Evolutionary conservation across 2,113 vertebrate genomes (phyloP).

Genomic region (Tragelaphus buxtoni): DNA sequence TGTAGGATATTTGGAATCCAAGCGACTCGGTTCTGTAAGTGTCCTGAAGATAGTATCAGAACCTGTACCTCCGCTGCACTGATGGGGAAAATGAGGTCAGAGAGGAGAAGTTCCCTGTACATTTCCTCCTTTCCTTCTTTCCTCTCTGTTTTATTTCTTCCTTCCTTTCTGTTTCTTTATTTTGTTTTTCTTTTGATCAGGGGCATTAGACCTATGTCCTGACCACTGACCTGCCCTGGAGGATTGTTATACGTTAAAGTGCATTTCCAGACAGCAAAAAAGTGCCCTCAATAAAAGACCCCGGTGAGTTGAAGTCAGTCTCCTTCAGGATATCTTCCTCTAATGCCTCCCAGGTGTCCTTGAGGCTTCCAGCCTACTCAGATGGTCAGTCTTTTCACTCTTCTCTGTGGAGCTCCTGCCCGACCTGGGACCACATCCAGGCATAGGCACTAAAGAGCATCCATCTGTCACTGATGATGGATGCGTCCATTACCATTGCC

Average conservation of each 20-base stretch:
- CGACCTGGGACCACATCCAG: background rate
- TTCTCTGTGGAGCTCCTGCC: background rate
- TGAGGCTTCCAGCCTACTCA: background rate
- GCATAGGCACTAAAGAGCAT: background rate
- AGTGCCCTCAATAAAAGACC: background rate
- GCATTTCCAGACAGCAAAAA: background rate
- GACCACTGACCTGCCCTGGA: background rate
- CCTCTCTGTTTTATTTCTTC: background rate
- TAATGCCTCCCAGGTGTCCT: background rate
- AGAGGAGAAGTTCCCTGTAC: background rate
- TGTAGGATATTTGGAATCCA: background rate
- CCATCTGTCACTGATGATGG: background rate
- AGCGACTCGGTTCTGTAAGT: background rate
- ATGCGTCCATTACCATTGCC: background rate
- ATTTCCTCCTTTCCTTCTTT: background rate
- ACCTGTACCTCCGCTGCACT: background rate
- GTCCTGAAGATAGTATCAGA: background rate
- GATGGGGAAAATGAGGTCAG: background rate
- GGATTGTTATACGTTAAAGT: background rate
- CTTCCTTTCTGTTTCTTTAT: fast-evolving
- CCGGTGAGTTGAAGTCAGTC: background rate
- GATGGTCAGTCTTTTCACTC: background rate
- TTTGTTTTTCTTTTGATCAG: background rate
- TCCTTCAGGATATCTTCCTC: background rate
- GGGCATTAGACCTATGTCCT: background rate